Base-by-base conservation (phyloP, 1,140 invertebrate species). In the Ooceraea biroi region DNA sequence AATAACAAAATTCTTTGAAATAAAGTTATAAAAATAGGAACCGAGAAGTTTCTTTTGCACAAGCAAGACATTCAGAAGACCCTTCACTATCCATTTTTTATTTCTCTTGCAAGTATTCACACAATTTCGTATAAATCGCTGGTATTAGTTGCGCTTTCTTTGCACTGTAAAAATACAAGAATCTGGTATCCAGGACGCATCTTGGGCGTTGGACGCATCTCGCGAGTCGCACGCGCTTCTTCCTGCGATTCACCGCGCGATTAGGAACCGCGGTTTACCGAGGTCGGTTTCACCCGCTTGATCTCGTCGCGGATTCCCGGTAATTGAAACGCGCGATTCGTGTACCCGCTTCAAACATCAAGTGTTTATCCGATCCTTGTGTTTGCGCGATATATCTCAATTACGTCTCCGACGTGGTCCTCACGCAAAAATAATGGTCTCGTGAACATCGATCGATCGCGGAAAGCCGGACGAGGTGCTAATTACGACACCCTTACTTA, bases 401-500 rank as follows among this genome's bases (percentile, higher is more conserved):
- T 80, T 80, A 80, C 44, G 36, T 80, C 50, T n/a, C 50, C n/a
- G 44, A 36, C 30, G 55, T 50, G 12, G 36, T 55, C 55, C 48
- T 80, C 65, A 71, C 76, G 76, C 76, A 36, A 80, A 50, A 63
- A 46, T 80, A 80, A 80, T 80, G 69, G 69, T 80, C 69, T n/a
- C 71, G 57, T 61, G 71, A 12, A 82, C 71, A 36, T 71, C 50
- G 65, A 55, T 71, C 55, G 55, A 41, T 12, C 52, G 52, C 19
- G 27, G n/a, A 58, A 25, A 1, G 57, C 44, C 14, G 19, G 17
- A 19, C 36, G 78, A 58, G 78, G 83, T 27, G 77, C 74, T 77
- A 80, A 83, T 82, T 85, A 60, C 65, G 78, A 69, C 83, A 58
- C 63, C 77, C 77, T 68, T 82, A 82, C 65, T 82, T 82, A 65